Percentiles rank a stretch among this genome's conserved stretches.
These are phyloP conservation scores for Muntiacus muntjak DNA, from an alignment of 2,113 vertebrate species.

Conservation along the genomic window DNA sequence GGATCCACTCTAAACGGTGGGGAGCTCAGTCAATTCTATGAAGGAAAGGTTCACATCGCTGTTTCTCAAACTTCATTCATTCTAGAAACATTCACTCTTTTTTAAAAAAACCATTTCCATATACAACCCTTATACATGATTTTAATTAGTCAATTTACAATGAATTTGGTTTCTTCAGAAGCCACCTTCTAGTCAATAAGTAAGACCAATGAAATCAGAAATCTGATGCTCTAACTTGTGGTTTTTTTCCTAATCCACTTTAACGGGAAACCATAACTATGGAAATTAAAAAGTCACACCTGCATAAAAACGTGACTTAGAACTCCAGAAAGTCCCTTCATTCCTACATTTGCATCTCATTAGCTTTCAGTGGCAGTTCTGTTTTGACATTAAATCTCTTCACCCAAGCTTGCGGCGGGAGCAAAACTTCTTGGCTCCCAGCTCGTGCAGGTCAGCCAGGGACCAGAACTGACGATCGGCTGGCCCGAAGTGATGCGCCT, in stretches of 20 bases:
- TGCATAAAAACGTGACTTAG: neutral
- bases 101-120: neutral
- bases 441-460: neutral
- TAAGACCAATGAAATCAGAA: neutral
- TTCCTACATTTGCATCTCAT: neutral
- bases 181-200: neutral
- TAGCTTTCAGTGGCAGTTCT: neutral
- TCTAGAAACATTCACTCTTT: neutral
- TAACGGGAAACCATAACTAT: neutral
- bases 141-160: constrained; percentile 16
- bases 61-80: neutral
- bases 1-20: too few species aligned
- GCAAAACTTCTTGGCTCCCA: neutral
- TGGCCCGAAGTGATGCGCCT: neutral
- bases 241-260: neutral
- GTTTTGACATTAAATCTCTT: neutral
- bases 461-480: neutral
- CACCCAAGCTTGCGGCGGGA: neutral
- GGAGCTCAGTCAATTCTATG: fast-evolving
- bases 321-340: neutral
- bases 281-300: constrained; percentile 7
- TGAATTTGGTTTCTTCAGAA: neutral
- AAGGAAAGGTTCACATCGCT: neutral
- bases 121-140: neutral
- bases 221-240: neutral